Evolutionary conservation across 2,888 invertebrate genomes (phyloP).

Genomic region (Notodonta dromedarius): DNA sequence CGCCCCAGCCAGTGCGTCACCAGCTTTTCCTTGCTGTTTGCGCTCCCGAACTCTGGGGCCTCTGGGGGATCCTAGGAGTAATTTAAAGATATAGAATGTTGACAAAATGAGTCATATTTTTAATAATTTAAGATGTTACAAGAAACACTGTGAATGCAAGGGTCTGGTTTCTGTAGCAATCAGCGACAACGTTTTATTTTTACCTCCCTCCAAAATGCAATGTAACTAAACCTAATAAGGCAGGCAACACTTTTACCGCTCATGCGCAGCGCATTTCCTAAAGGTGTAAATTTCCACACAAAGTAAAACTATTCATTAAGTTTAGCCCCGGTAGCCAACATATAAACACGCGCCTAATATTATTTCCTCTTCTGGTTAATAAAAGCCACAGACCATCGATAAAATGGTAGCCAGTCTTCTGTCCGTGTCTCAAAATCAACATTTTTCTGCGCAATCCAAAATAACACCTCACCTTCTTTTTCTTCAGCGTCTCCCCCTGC

Average conservation of each 20-base stretch:
- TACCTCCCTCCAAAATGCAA: no score
- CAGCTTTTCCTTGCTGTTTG: conserved; percentile 82
- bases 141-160: no score
- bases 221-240: no score
- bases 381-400: not conserved
- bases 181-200: no score
- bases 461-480: conserved; percentile 57
- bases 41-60: conserved; percentile 69
- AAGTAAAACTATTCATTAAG: not conserved
- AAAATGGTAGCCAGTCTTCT: no score
- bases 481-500: conserved; percentile 62
- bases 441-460: not conserved
- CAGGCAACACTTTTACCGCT: no score
- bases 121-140: no score
- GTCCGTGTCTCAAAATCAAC: no score
- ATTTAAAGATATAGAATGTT: not conserved
- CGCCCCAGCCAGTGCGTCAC: conserved; percentile 85
- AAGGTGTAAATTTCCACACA: no score
- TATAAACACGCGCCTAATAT: not conserved
- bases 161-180: no score
- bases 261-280: no score
- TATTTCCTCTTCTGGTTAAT: not conserved
- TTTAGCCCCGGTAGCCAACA: not conserved
- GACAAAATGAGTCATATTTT: no score
- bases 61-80: conserved; percentile 36